These are phyloP conservation scores for Mimumesa dahlbomi DNA, from an alignment of 2,888 invertebrate genomes.

Conservation along the genomic window DNA sequence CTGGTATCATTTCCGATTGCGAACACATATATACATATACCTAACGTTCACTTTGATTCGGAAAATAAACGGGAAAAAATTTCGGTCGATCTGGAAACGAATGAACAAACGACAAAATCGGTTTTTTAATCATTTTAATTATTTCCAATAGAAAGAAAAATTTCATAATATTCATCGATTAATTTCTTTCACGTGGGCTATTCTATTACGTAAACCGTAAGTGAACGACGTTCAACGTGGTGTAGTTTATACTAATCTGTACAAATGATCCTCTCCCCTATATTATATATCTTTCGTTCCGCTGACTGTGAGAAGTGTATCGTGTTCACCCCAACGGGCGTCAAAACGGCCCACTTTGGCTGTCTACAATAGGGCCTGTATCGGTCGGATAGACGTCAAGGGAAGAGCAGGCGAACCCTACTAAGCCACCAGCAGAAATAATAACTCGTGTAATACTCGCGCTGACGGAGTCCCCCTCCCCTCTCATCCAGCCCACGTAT, in stretches of 20 bases:
- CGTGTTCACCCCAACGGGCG: conserved; percentile 75
- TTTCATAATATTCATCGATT: too few relatives aligned
- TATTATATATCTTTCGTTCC: conserved; percentile 35
- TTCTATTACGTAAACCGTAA: too few relatives aligned
- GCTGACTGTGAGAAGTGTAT: conserved; percentile 63
- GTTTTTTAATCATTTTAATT: too few relatives aligned
- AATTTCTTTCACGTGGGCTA: conserved; percentile 8
- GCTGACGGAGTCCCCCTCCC: conserved; percentile 33
- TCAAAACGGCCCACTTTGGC: conserved; percentile 74
- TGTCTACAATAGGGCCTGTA: conserved; percentile 64
- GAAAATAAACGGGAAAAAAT: too few relatives aligned
- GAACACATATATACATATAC: too few relatives aligned
- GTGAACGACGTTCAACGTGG: too few relatives aligned
- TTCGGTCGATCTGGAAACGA: too few relatives aligned
- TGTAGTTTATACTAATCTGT: conserved; percentile 52
- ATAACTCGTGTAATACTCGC: conserved; percentile 75
- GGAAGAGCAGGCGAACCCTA: conserved; percentile 51
- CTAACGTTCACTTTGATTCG: too few relatives aligned
- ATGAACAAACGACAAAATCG: too few relatives aligned
- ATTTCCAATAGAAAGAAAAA: too few relatives aligned
- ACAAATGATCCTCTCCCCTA: conserved; percentile 46
- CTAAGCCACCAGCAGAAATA: conserved; percentile 76
- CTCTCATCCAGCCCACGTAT: conserved; percentile 67
- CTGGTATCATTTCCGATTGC: too few relatives aligned
- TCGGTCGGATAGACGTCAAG: conserved; percentile 30